These are phyloP conservation scores for Heterodera filipjevi DNA, from an alignment of 2,888 invertebrate genomes.

Conservation along the genomic window DNA sequence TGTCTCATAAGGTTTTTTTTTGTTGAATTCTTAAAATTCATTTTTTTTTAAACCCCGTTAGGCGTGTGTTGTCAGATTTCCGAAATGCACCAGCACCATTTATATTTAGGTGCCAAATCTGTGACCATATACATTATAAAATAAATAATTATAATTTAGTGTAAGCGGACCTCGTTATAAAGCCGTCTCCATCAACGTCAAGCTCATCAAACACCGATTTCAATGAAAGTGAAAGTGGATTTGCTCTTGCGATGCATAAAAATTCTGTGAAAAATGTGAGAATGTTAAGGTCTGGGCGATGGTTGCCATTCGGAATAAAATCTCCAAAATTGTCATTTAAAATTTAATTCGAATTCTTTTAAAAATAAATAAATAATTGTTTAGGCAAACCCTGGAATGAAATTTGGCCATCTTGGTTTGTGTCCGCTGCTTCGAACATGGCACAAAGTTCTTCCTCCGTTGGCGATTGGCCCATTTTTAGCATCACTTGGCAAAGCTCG, in stretches of 20 bases:
- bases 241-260: slow-evolving; percentile 60
- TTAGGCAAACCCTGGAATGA: slow-evolving; percentile 58
- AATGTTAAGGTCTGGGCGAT: no score
- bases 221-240: slow-evolving; percentile 63
- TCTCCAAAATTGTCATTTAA: no score
- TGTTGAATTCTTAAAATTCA: no score
- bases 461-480: slow-evolving; percentile 64
- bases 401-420: slow-evolving; percentile 63
- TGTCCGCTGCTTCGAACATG: slow-evolving; percentile 65
- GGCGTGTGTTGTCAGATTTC: no score
- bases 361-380: background rate
- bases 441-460: slow-evolving; percentile 63
- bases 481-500: slow-evolving; percentile 63
- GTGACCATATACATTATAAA: no score
- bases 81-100: no score
- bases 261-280: no score
- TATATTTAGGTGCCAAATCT: no score
- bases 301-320: no score
- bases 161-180: slow-evolving; percentile 62
- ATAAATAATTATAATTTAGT: no score
- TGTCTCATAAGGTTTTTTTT: no score
- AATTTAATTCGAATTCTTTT: background rate
- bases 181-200: slow-evolving; percentile 65
- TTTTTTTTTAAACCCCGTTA: no score
- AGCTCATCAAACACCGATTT: slow-evolving; percentile 64